Evolutionary conservation across 2,888 invertebrate species (phyloP).

Genomic region (Andrena hattorfiana): DNA sequence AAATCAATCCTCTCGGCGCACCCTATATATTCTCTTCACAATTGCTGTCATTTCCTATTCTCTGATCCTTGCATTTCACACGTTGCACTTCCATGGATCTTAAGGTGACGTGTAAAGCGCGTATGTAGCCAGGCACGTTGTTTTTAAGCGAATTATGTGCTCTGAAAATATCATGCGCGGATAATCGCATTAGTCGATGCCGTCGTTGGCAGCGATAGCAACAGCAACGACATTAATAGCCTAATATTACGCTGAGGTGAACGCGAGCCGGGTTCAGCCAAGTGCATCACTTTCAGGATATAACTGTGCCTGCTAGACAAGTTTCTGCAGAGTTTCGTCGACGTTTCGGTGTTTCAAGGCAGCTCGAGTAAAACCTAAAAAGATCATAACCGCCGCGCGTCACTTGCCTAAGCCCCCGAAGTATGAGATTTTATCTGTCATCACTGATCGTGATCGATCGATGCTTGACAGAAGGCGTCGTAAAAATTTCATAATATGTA

Average conservation of each 20-base stretch:
- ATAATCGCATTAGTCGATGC: conserved; percentile 62
- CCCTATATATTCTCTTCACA: no score
- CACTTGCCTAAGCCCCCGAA: not conserved
- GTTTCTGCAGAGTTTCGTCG: conserved; percentile 44
- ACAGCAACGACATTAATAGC: conserved; percentile 65
- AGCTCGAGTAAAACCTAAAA: conserved; percentile 20
- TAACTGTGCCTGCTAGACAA: conserved; percentile 45
- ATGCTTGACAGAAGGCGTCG: not conserved
- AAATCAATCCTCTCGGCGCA: no score
- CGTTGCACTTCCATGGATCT: no score
- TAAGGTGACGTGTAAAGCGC: no score
- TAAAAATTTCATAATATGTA: not conserved
- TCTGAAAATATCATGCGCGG: conserved; percentile 54
- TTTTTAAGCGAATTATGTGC: conserved; percentile 32
- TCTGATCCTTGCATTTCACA: no score
- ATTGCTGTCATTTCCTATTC: no score
- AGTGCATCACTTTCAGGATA: conserved; percentile 58
- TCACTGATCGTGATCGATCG: no score
- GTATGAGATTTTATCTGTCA: conserved; percentile 25
- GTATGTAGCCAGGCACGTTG: conserved; percentile 25
- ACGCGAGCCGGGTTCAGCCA: conserved; percentile 43
- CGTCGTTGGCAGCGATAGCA: conserved; percentile 59
- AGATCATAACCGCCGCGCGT: conserved; percentile 11
- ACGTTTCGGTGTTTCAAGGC: conserved; percentile 23
- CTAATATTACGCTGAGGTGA: conserved; percentile 55